phyloP scores from a whole-genome alignment of 2,888 invertebrate species.

The Archips xylosteana region DNA sequence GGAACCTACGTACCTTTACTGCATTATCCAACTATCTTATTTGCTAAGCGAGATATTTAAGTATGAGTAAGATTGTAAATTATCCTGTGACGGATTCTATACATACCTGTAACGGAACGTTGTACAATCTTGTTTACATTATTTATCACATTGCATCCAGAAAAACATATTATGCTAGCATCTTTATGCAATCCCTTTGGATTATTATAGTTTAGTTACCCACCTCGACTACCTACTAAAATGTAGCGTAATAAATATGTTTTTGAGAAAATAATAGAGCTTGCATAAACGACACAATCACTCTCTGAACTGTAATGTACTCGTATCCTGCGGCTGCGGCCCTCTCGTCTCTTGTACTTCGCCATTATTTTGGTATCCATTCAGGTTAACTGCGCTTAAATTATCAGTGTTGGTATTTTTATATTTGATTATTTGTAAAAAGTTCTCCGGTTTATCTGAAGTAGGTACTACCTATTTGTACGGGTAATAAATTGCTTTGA shows the following conservation, averaged over 20 bases:
- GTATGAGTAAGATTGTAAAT: too few species aligned
- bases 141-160: not conserved
- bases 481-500: not conserved
- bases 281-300: not conserved
- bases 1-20: too few species aligned
- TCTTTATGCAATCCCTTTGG: too few species aligned
- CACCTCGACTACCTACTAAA: not conserved
- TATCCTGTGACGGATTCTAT: not conserved
- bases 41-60: too few species aligned
- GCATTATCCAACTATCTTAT: too few species aligned
- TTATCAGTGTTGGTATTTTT: not conserved
- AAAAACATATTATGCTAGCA: not conserved
- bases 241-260: not conserved
- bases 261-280: constrained; percentile 15
- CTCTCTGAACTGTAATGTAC: not conserved
- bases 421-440: not conserved
- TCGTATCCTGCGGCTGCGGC: too few species aligned
- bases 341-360: not conserved
- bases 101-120: not conserved
- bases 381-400: constrained; percentile 1
- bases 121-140: not conserved
- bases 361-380: constrained; percentile 2
- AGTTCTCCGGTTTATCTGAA: not conserved
- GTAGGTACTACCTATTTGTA: not conserved
- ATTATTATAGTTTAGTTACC: too few species aligned